Evolutionary conservation across 2,113 vertebrate genomes (phyloP).

Genomic region (Pitta sordida): DNA sequence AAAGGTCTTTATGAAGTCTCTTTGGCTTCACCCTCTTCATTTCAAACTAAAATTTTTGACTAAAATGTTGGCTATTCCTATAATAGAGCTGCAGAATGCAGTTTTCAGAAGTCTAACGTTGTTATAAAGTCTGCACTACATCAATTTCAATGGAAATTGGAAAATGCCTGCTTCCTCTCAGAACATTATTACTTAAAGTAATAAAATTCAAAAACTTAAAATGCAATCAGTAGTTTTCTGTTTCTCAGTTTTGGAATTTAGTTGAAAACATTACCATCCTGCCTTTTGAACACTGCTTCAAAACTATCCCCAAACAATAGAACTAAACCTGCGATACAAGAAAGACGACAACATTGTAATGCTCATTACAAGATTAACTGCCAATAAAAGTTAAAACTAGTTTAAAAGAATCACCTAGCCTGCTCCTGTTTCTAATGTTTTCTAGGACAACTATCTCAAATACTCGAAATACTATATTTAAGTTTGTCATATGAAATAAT

Average conservation of each 20-base stretch:
- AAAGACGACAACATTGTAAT: not conserved
- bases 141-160: not conserved
- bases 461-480: not conserved
- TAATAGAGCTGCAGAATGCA: not conserved
- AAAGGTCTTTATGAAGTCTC: not conserved
- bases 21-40: rapidly evolving
- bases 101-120: not conserved
- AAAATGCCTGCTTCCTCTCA: not conserved
- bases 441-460: not conserved
- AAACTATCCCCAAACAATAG: not conserved
- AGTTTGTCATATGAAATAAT: not conserved
- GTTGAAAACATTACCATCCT: not conserved
- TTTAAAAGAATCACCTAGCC: not conserved
- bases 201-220: not conserved
- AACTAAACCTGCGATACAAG: not conserved
- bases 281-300: not conserved
- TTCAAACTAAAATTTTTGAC: not conserved
- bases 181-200: not conserved
- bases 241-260: not conserved
- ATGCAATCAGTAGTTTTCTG: not conserved
- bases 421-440: not conserved
- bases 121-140: not conserved
- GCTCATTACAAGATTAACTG: not conserved
- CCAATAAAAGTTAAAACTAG: not conserved
- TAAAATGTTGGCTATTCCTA: not conserved